phyloP scores from a whole-genome alignment of 2,113 vertebrate genomes.

The Lepus timidus region DNA sequence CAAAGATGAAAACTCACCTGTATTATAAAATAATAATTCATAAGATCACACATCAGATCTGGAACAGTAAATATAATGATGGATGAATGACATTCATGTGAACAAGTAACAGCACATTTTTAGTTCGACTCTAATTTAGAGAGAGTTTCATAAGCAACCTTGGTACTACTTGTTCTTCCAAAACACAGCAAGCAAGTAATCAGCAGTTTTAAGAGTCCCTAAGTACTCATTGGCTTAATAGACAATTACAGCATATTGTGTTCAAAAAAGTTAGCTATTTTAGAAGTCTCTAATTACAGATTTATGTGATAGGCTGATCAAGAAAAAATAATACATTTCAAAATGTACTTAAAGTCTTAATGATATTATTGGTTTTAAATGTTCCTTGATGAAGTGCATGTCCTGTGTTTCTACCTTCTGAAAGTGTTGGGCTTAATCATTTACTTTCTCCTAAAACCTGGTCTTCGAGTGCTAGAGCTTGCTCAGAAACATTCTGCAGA shows the following conservation, averaged over 20 bases:
- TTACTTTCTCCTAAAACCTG: neutral
- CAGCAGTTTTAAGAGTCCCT: slow-evolving; percentile 79
- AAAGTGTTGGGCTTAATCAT: neutral
- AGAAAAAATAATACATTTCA: slow-evolving; percentile 72
- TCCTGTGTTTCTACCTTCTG: neutral
- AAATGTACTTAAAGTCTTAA: slow-evolving; percentile 70
- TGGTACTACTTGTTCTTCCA: slow-evolving; percentile 66
- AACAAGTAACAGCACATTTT: slow-evolving; percentile 30
- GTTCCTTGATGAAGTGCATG: neutral
- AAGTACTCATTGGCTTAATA: slow-evolving; percentile 80
- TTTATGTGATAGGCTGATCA: slow-evolving; percentile 62
- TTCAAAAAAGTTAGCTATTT: slow-evolving; percentile 65
- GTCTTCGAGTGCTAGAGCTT: neutral
- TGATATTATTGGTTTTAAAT: slow-evolving; percentile 45
- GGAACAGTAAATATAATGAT: neutral
- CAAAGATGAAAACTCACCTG: slow-evolving; percentile 3
- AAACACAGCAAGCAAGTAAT: slow-evolving; percentile 52
- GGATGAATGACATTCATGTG: neutral
- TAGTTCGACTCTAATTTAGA: slow-evolving; percentile 56
- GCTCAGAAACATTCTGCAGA: neutral
- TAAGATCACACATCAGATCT: neutral
- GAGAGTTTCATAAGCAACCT: slow-evolving; percentile 70
- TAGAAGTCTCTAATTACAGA: slow-evolving; percentile 77
- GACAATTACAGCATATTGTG: slow-evolving; percentile 75
- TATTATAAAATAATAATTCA: neutral